Evolutionary conservation across 1,140 invertebrate species (phyloP), one percentile per base, ranked within the genome.

Genomic region (Capitella teleta): DNA sequence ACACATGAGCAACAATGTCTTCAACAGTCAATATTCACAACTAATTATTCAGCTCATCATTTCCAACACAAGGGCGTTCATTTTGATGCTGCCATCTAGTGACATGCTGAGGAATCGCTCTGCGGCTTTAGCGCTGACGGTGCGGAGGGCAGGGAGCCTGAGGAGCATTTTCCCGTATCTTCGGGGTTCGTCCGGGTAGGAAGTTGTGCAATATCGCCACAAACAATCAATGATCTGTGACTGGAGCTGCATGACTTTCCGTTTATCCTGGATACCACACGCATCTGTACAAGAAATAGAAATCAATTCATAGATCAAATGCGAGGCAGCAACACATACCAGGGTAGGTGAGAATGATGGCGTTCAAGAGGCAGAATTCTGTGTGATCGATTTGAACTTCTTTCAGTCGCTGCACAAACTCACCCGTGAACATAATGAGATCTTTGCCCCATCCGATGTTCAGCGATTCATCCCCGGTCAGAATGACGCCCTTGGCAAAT

Each of bases 31-130:
- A n/a, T n/a, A n/a, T n/a, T n/a, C n/a, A n/a, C n/a, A n/a, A n/a
- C n/a, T n/a, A 38, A 40, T 21, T 16, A 24, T 40, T 44, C 21
- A 47, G n/a, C 37, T 48, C 48, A 56, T 56, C 67, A 71, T 71
- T 47, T 71, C 67, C 16, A 63, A 38, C 0, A 71, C 68, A 19
- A 71, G 56, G n/a, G 63, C 64, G 48, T 66, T 71, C 23, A 71
- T 52, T 42, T 68, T 64, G 14, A 68, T 53, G 1, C 59, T 60
- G 4, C 68, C 67, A 28, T 68, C 66, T 28, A 71, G 49, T 8
- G 67, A 67, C 42, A 71, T 46, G 1, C 62, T 66, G n/a, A 71
- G 53, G 40, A 71, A 71, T n/a, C 63, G 55, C 37, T 71, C 68
- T 8, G 67, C 67, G 16, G 68, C 68, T 48, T 67, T 67, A 14